Base-by-base conservation (phyloP, 2,888 invertebrate genomes). In the Drosophila kuntzei region DNA sequence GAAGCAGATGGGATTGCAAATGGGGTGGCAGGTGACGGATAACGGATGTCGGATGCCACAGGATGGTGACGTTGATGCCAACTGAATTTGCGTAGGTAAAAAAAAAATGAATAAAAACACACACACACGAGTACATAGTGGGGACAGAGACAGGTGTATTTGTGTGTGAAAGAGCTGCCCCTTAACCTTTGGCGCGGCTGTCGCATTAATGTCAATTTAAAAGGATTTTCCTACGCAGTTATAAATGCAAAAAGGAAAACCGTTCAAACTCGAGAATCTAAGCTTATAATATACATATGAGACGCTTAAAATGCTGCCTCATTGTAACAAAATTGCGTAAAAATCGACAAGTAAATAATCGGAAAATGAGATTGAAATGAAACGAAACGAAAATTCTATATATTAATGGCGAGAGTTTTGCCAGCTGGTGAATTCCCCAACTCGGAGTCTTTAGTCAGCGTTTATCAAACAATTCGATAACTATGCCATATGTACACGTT, bases 141-240 rank as follows among this genome's bases (percentile, higher is more conserved):
- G 14, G 32, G 25, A 41, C 16, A 27, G 11, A 44, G 8, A 32
- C 27, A 54, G 39, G 27, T 46, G 36, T 41, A 29, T 25, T 25
- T 27, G 43, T 37, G 53, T 46, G 34, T 64, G 44, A 51, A 46
- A 41, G 20, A 37, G 58, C 25, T 61, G 58, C 55, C 66, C 65
- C 66, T 71, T 70, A 65, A 71, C 67, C 64, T 76, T 62, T 62
- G 39, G 51, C 55, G 46, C 29, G 49, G 29, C 62, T 68, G 65
- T 76, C 62, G 71, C 71, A 77, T 77, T 77, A 77, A 77, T 76
- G 77, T 77, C 77, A 77, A 79, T 77, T 79, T 79, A 71, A 77
- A 77, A 79, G 71, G 76, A 76, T 77, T 77, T 71, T 58, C 63
- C 55, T 39, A 34, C 62, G 41, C 51, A 43, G 41, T 46, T 47